A percentile compares a stretch with the other conserved stretches of the same genome.
Conservation (phyloP, 2,113 vertebrate species). For the Rhegmatorhina hoffmannsi region DNA sequence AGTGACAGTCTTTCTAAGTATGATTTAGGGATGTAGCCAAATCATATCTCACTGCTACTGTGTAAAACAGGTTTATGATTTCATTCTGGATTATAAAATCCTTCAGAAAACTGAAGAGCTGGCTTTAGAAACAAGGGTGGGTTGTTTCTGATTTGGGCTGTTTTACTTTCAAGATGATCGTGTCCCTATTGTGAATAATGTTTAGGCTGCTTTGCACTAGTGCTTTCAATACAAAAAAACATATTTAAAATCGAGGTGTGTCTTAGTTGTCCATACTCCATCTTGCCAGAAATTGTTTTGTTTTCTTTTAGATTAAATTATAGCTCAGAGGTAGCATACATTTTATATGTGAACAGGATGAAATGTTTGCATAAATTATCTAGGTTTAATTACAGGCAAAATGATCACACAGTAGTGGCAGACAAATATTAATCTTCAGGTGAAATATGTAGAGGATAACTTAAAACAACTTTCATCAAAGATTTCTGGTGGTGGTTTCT, state of each 20-base stretch:
- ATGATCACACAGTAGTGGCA: background rate
- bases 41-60: background rate
- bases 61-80: slow-evolving; percentile 1
- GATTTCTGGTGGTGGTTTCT: background rate
- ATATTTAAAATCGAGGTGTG: background rate
- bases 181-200: background rate
- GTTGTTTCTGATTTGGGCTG: background rate
- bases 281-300: slow-evolving; percentile 26
- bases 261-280: background rate
- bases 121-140: background rate
- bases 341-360: background rate
- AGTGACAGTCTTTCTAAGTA: slow-evolving; percentile 6
- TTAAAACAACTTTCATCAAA: slow-evolving; percentile 11
- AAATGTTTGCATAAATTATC: background rate
- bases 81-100: background rate
- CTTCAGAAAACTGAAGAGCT: background rate
- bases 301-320: background rate
- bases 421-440: background rate
- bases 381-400: background rate
- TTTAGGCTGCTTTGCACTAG: background rate
- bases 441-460: background rate
- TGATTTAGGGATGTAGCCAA: slow-evolving; percentile 19
- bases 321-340: background rate
- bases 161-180: background rate
- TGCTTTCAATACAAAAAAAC: background rate